Evolutionary conservation across 2,113 vertebrate species (phyloP), one percentile per base, ranked within the genome.

Genomic region (Tragelaphus strepsiceros): DNA sequence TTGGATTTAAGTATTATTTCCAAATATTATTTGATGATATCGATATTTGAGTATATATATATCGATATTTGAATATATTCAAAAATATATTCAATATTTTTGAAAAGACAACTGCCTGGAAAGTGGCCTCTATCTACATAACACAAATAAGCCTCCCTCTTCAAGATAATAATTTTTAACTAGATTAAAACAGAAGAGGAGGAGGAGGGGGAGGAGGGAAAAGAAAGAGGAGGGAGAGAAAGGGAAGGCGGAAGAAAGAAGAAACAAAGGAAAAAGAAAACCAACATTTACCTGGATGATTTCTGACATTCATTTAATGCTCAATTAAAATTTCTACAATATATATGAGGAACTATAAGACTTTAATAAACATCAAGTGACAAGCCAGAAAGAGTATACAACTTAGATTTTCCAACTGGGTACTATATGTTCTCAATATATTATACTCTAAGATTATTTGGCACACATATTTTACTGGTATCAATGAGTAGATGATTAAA

Each of bases 221-320:
- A 67, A 67, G 3, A 67, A 67, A n/a, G 77, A 80, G 46, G 46
- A 78, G 22, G 3, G 14, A 43, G 9, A 30, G 54, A 16, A 54
- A 71, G 19, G 49, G 56, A 12, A 77, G 51, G 21, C 14, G 32
- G 32, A 5, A 32, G 2, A 6, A 10, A 3, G 30, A 54, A 22
- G 5, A 11, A 30, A 54, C 6, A 30, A 43, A 71, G 49, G 7
- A 39, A 64, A 56, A 80, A 56, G 39, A 53, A 30, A 89, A 93
- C 49, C 30, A 62, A 53, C 13, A 74, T 35, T 77, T 87, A 77
- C 39, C 7, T 77, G 82, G 80, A 81, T 93, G n/a, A 64, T 90
- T 90, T 87, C 71, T 90, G 53, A 39, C 22, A 22, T 92, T 97
- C 80, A 61, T 56, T 92, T 85, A 85, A 96, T 82, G 59, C 56